Conservation (phyloP, 2,888 invertebrate species). For the Drosophila phalerata region DNA sequence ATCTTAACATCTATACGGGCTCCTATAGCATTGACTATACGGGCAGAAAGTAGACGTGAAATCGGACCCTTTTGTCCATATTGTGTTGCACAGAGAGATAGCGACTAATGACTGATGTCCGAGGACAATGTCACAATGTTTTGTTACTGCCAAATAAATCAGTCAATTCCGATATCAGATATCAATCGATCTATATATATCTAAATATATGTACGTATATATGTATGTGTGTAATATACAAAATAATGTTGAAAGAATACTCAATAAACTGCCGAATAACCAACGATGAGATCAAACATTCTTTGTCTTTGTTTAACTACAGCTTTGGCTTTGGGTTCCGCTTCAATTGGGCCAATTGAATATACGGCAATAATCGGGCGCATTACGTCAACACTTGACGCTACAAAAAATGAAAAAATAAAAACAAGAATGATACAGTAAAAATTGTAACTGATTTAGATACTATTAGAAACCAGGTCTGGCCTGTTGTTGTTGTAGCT, state of each 20-base stretch:
- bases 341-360: conserved; percentile 66
- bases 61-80: conserved; percentile 13
- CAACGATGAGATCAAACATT: conserved; percentile 33
- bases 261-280: conserved; percentile 53
- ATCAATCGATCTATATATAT: conserved; percentile 40
- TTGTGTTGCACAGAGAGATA: conserved; percentile 45
- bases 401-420: background rate
- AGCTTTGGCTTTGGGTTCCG: conserved; percentile 52
- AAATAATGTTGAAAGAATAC: conserved; percentile 38
- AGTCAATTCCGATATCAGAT: conserved; percentile 68
- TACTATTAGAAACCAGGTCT: conserved; percentile 65
- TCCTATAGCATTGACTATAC: conserved; percentile 92
- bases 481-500: conserved; percentile 29
- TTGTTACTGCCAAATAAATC: conserved; percentile 78
- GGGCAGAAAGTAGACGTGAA: conserved; percentile 85
- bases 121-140: conserved; percentile 65
- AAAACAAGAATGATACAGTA: conserved; percentile 76
- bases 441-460: conserved; percentile 62
- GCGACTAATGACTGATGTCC: conserved; percentile 70
- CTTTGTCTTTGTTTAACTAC: conserved; percentile 22
- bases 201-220: conserved; percentile 40
- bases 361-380: conserved; percentile 57
- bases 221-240: conserved; percentile 41
- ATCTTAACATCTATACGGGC: conserved; percentile 90
- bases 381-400: conserved; percentile 71